Conservation (phyloP, 2,113 vertebrate genomes). For the Oryzias curvinotus region DNA sequence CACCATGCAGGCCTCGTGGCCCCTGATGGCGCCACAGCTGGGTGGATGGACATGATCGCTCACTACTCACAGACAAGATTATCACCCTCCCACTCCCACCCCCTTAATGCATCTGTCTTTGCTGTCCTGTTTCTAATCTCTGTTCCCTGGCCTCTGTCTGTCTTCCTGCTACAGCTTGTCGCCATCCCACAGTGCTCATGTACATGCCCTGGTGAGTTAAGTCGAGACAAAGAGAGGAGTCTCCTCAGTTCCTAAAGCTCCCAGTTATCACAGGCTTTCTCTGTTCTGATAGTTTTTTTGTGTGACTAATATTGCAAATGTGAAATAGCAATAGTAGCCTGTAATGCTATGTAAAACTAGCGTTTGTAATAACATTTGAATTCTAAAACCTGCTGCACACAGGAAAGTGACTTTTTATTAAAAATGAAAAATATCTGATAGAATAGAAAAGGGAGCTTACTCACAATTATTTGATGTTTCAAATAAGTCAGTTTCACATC, state of each 20-base stretch:
- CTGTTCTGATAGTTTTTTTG: constrained; percentile 20
- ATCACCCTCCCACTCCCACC: constrained; percentile 56
- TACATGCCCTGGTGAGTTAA: constrained; percentile 61
- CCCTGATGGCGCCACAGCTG: constrained; percentile 76
- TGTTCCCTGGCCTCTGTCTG: constrained; percentile 63
- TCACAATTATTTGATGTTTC: too few relatives aligned
- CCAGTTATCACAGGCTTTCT: constrained; percentile 41
- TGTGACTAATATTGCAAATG: too few relatives aligned
- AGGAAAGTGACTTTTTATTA: too few relatives aligned
- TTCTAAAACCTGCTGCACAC: too few relatives aligned
- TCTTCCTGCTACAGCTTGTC: constrained; percentile 46
- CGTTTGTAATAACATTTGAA: too few relatives aligned
- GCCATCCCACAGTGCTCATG: constrained; percentile 56
- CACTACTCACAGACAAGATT: constrained; percentile 79
- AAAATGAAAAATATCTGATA: too few relatives aligned
- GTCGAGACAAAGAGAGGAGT: constrained; percentile 46
- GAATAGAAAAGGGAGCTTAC: too few relatives aligned
- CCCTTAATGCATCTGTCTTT: constrained; percentile 49
- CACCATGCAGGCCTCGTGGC: constrained; percentile 68
- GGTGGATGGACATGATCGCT: constrained; percentile 74
- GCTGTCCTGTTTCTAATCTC: constrained; percentile 63
- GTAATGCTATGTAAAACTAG: too few relatives aligned
- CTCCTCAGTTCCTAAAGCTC: constrained; percentile 36
- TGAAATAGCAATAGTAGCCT: too few relatives aligned
- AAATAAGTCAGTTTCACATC: too few relatives aligned